Base-by-base conservation (phyloP, 2,888 invertebrate genomes). In the Cetonia aurata region DNA sequence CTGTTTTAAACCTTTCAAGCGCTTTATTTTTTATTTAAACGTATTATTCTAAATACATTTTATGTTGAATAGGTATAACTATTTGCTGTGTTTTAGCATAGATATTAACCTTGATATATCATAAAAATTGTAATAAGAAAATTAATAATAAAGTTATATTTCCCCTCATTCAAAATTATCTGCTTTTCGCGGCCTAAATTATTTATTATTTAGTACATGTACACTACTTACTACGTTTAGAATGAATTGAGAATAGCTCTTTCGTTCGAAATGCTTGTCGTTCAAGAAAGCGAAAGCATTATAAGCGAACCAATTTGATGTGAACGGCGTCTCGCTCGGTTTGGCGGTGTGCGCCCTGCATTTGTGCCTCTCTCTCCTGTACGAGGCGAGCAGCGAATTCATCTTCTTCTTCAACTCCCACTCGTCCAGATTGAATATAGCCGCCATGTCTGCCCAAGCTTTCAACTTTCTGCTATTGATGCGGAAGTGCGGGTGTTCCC, bases 311-410 rank as follows among this genome's bases (percentile, higher is more conserved):
- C 66, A 66, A n/a, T 15, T 42, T n/a, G 66, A 66, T 6, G 9
- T 31, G 48, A 46, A 57, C 9, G 17, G 6, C 8, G 17, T 17
- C 33, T 31, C 31, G 6, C 46, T 46, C 15, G 12, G 37, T 9
- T 37, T 60, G 1, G 6, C 9, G 25, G 13, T 25, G 17, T 17
- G 52, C 50, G 19, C 13, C 33, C 42, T 17, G 9, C 15, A 12
- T 15, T 72, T 71, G 41, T 67, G 69, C 9, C 74, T 59, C 56
- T 74, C 74, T 17, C 72, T 60, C 37, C 75, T 52, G 66, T 68
- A 75, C 19, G 75, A 73, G 8, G 75, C 69, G 12, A 74, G 70
- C 57, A 75, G 46, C 9, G 72, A 74, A 42, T 71, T 71, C 62
- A 75, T 74, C 60, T 75, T 75, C 57, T 57, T 71, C 13, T 55